Evolutionary conservation across 2,797 vertebrate genomes (phyloP).

Genomic region (Chaenodraco wilsoni): DNA sequence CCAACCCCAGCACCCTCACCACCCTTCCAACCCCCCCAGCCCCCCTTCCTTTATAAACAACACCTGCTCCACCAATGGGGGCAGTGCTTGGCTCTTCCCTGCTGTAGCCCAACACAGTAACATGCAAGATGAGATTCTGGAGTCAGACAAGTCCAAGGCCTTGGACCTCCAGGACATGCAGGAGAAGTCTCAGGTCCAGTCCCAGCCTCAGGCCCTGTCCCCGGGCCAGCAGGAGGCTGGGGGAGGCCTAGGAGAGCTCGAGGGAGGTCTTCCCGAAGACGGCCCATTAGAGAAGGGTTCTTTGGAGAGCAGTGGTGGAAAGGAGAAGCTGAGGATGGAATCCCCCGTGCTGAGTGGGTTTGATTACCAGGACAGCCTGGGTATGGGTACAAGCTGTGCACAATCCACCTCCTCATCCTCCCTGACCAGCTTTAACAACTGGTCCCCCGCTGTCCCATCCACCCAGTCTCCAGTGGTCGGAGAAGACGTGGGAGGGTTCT

Average conservation of each 20-base stretch:
- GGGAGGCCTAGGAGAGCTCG: constrained; percentile 91
- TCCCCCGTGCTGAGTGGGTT: constrained; percentile 95
- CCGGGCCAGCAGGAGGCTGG: constrained; percentile 91
- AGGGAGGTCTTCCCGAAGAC: constrained; percentile 91
- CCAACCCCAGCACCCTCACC: constrained; percentile 94
- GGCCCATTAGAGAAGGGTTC: constrained; percentile 89
- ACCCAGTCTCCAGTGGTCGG: constrained; percentile 95
- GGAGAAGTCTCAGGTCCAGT: constrained; percentile 94
- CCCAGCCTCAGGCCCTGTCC: constrained; percentile 86
- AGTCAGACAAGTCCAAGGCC: constrained; percentile 95
- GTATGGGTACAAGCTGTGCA: constrained; percentile 89
- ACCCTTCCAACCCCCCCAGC: constrained; percentile 91
- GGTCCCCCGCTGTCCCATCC: constrained; percentile 96
- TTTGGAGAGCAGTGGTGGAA: constrained; percentile 90
- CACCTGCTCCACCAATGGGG: constrained; percentile 96
- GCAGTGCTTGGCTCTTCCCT: constrained; percentile 98
- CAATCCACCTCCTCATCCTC: constrained; percentile 95
- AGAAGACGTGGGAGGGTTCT: constrained; percentile 93
- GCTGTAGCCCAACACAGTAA: constrained; percentile 94
- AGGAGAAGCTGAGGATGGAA: constrained; percentile 96
- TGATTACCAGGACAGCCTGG: constrained; percentile 95
- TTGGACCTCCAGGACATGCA: constrained; percentile 83
- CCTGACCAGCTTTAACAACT: constrained; percentile 96
- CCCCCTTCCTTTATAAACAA: constrained; percentile 97
- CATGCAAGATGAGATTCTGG: constrained; percentile 99